Evolutionary conservation across 2,113 vertebrate species (phyloP).

Genomic region (Elephas maximus): DNA sequence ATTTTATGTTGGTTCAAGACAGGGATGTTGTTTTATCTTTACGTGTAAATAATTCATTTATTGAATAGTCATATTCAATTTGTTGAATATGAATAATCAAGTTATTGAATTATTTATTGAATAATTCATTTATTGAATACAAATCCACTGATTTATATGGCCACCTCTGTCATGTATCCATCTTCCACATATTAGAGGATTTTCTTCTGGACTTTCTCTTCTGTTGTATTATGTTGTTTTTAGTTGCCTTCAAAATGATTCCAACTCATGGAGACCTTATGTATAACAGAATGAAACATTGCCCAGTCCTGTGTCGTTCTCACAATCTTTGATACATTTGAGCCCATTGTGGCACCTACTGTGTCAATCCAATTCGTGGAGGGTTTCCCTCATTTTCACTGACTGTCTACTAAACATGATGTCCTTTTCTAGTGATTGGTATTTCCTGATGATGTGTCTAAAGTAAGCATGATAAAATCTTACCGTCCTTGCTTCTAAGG

Average conservation of each 20-base stretch:
- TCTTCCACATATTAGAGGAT: background rate
- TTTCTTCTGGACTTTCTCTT: background rate
- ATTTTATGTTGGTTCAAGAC: constrained; percentile 27
- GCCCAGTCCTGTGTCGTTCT: background rate
- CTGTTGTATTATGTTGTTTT: background rate
- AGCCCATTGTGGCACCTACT: background rate
- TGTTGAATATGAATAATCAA: background rate
- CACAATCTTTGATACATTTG: background rate
- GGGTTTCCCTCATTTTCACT: background rate
- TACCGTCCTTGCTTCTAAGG: background rate
- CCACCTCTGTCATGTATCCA: background rate
- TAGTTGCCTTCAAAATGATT: background rate
- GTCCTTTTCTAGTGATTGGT: background rate
- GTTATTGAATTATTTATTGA: background rate
- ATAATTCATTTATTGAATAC: background rate
- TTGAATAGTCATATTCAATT: background rate
- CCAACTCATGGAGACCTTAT: background rate
- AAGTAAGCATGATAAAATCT: background rate
- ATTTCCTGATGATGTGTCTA: background rate
- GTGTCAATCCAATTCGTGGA: background rate
- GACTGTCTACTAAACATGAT: background rate
- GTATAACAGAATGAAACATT: background rate
- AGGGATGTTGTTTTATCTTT: background rate
- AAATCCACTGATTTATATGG: background rate
- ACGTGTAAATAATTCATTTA: background rate